Conservation (phyloP, 2,113 vertebrate species). For the Climacteris rufus region DNA sequence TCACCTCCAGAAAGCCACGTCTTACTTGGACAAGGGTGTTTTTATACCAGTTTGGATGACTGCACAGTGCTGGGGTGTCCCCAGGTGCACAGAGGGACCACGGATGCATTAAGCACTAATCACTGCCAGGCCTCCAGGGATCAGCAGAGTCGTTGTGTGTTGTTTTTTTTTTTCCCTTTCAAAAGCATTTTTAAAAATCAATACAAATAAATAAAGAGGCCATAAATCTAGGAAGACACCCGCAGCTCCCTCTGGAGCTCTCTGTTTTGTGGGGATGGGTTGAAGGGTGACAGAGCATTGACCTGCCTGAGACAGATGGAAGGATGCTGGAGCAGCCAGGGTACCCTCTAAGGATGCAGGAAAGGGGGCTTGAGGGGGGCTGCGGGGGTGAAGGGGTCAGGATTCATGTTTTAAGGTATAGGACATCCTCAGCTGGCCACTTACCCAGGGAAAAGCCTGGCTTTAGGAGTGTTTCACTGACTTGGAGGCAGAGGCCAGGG, state of each 20-base stretch:
- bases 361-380: background rate
- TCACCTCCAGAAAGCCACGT: background rate
- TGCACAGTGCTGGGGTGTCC: background rate
- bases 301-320: constrained; percentile 29
- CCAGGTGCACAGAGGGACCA: background rate
- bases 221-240: constrained; percentile 51
- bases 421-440: constrained; percentile 29
- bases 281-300: constrained; percentile 19
- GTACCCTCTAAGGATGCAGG: constrained; percentile 22
- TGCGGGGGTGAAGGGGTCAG: background rate
- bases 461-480: background rate
- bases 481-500: constrained; percentile 2
- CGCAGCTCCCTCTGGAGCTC: background rate
- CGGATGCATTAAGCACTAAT: background rate
- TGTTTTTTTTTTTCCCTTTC: background rate
- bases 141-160: background rate
- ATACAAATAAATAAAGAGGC: constrained; percentile 36
- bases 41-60: background rate
- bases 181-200: constrained; percentile 28
- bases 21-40: background rate
- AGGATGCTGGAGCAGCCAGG: constrained; percentile 35
- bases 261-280: constrained; percentile 12
- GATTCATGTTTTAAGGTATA: background rate
- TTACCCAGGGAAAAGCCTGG: background rate
- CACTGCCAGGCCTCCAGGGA: background rate